phyloP scores from a whole-genome alignment of 64 coral and sea anemone species.

The Trachythela sp. region DNA sequence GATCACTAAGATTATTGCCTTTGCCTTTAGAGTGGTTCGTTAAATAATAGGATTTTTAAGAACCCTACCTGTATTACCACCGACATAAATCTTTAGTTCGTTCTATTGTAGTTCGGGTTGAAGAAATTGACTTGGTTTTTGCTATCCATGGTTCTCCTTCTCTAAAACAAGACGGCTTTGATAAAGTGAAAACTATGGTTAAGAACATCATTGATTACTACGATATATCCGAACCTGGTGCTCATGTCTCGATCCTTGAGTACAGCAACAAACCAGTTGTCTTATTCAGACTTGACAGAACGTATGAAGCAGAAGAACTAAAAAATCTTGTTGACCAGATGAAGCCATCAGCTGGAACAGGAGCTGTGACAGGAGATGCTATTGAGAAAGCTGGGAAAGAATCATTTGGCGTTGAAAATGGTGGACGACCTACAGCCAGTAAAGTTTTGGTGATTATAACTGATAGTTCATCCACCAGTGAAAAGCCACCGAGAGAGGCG shows the following conservation, averaged over 20 bases:
- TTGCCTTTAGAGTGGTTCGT: no score
- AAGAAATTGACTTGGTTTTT: conserved; percentile 16
- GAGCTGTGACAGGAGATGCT: not conserved
- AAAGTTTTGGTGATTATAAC: conserved; percentile 68
- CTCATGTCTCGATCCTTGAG: not conserved
- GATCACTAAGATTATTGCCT: no score
- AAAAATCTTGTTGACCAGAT: not conserved
- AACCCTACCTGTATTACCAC: no score
- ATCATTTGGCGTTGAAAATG: conserved; percentile 26
- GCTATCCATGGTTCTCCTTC: not conserved
- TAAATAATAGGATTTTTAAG: no score
- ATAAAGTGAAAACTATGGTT: not conserved
- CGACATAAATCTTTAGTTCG: not conserved
- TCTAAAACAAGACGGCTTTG: not conserved
- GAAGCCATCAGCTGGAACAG: not conserved
- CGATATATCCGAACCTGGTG: not conserved
- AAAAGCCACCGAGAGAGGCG: not conserved
- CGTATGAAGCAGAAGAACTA: not conserved
- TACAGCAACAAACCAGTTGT: not conserved
- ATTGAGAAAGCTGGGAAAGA: conserved; percentile 40
- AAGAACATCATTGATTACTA: conserved; percentile 15
- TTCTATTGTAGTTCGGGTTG: not conserved
- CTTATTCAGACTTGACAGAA: not conserved
- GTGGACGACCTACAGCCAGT: conserved; percentile 52
- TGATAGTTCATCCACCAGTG: not conserved